Evolutionary conservation across 2,113 vertebrate genomes (phyloP).

Genomic region (Trochalopteron elliotii): DNA sequence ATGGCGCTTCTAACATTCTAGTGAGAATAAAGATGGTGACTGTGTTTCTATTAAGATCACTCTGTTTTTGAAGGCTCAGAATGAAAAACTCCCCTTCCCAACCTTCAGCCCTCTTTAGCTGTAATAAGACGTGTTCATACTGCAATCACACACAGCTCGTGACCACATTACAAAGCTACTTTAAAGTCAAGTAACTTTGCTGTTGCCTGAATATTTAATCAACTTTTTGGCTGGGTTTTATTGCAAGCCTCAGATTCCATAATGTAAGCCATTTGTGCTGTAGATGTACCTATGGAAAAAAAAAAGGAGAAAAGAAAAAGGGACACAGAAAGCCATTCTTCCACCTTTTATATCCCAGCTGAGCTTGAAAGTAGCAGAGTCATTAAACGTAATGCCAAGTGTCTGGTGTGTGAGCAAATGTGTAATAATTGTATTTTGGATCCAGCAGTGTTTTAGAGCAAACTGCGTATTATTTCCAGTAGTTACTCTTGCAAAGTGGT

Average conservation of each 20-base stretch:
- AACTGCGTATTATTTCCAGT: conserved; percentile 7
- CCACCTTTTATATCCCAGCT: background rate
- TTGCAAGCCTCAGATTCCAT: background rate
- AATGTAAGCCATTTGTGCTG: background rate
- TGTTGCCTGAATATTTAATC: conserved; percentile 25
- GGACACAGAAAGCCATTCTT: background rate
- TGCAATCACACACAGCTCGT: background rate
- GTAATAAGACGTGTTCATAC: background rate
- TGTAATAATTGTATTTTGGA: background rate
- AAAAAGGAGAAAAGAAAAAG: background rate
- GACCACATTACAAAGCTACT: background rate
- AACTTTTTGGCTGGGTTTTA: conserved; percentile 23
- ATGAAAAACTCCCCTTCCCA: background rate
- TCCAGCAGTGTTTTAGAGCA: conserved; percentile 6
- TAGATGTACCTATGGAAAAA: background rate
- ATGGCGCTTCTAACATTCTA: background rate
- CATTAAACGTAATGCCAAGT: background rate
- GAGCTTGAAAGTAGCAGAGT: background rate
- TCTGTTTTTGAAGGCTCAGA: background rate
- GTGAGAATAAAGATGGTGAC: background rate
- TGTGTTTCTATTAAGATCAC: background rate
- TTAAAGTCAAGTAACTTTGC: background rate
- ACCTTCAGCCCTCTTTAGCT: background rate
- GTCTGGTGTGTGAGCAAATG: background rate
- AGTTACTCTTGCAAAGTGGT: background rate